Evolutionary conservation across 1,140 invertebrate species (phyloP), one percentile per base, ranked within the genome.

Genomic region (Hyles euphorbiae): DNA sequence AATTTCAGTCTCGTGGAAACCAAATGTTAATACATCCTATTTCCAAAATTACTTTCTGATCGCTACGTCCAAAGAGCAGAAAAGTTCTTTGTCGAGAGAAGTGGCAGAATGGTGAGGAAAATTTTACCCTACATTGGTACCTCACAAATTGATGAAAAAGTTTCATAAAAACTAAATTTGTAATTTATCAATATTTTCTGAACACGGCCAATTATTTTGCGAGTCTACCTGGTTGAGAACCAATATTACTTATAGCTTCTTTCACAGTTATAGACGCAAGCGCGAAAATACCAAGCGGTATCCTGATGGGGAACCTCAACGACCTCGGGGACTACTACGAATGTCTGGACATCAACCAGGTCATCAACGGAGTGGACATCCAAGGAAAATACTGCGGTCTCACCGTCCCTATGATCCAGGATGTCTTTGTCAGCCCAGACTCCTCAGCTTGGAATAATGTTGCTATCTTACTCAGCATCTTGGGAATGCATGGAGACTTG

Each of bases 351-450:
- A 78, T 78, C 49, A 58, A 68, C 40, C 3, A 58, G 8, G 10
- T 40, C 0, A 34, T 58, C 6, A 33, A 67, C 3, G 48, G 62
- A 10, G 53, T 61, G 22, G 53, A 63, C 1, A 47, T 74, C 9
- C 55, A 71, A 51, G 76, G 76, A 0, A 78, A 78, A 61, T 76
- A 78, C 48, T 76, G 76, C 40, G 53, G 60, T 0, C 56, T 78
- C 32, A 43, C 9, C 1, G 36, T 73, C 0, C 72, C 70, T 5
- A 11, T 72, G 0, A 5, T 63, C 9, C 64, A 72, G 8, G 34
- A 65, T 4, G 54, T 61, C 0, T 40, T 40, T 5, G 36, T 40
- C 36, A 40, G 36, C 2, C 5, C 4, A 40, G 8, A 40, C 5
- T 40, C 36, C 8, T 40, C 36, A 40, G 36, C 36, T 40, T 40